A percentile compares a stretch with the other conserved stretches of the same genome.
phyloP scores from a whole-genome alignment of 2,888 invertebrate genomes.

The Allophyes oxyacanthae region DNA sequence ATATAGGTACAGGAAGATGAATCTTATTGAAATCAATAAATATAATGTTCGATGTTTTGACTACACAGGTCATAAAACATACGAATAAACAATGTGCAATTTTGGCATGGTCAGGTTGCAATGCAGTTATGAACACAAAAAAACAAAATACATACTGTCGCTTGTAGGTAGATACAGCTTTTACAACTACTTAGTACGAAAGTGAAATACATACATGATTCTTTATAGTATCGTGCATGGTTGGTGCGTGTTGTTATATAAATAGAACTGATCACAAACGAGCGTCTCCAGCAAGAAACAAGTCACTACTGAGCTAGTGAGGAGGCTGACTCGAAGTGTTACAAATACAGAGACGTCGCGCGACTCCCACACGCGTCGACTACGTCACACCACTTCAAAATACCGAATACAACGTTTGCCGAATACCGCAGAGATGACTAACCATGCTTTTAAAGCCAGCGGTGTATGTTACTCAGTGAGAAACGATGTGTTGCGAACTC shows the following conservation, averaged over 20 bases:
- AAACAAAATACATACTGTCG: constrained; percentile 8
- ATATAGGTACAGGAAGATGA: no score
- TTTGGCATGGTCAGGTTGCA: constrained; percentile 10
- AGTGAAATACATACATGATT: constrained; percentile 65
- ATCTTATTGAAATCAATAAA: no score
- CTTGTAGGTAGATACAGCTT: constrained; percentile 22
- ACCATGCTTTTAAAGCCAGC: constrained; percentile 58
- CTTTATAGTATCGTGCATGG: constrained; percentile 71
- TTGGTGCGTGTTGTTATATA: constrained; percentile 27
- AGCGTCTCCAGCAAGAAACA: constrained; percentile 57
- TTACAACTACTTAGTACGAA: constrained; percentile 8
- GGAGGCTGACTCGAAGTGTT: constrained; percentile 18
- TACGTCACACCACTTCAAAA: constrained; percentile 54
- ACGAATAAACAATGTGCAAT: constrained; percentile 15
- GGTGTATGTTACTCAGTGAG: constrained; percentile 60
- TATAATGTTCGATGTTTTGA: no score
- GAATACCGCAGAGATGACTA: constrained; percentile 58
- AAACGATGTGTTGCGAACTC: constrained; percentile 36
- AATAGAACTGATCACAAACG: constrained; percentile 37
- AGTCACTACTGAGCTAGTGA: constrained; percentile 65
- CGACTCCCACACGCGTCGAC: constrained; percentile 55
- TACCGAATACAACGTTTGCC: constrained; percentile 61
- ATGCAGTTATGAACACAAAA: constrained; percentile 13
- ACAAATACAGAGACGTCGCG: constrained; percentile 9
- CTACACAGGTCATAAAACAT: not conserved